Conservation (phyloP, 2,113 vertebrate species). For the Epinephelus cyanopodus region DNA sequence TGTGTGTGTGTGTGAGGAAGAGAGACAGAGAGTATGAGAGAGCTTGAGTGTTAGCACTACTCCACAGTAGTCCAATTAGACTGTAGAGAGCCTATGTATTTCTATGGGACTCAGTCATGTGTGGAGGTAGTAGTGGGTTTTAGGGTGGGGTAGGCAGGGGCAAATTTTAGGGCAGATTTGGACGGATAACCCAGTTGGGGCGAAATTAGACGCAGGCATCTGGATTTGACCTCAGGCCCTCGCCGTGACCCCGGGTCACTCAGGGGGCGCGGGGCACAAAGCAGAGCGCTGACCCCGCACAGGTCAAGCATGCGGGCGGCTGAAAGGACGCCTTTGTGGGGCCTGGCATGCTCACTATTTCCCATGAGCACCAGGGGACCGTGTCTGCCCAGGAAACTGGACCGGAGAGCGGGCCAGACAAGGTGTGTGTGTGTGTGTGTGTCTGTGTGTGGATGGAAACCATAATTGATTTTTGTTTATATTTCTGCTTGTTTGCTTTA, state of each 20-base stretch:
- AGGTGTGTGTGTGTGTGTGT: constrained; percentile 56
- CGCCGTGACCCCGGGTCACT: constrained; percentile 77
- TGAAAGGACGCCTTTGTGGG: constrained; percentile 88
- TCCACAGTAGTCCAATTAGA: constrained; percentile 76
- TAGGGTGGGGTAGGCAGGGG: constrained; percentile 23
- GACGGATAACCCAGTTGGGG: constrained; percentile 79
- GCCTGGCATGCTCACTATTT: constrained; percentile 84
- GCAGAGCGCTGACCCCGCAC: constrained; percentile 82
- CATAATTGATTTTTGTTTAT: constrained; percentile 74
- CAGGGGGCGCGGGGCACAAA: constrained; percentile 84
- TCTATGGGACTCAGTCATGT: constrained; percentile 65
- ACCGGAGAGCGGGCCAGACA: constrained; percentile 72
- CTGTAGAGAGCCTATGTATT: constrained; percentile 64
- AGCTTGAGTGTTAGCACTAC: constrained; percentile 56
- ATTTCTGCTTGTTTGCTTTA: constrained; percentile 64
- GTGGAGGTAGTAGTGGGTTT: constrained; percentile 60
- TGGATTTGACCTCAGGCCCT: constrained; percentile 84
- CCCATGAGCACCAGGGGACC: constrained; percentile 84
- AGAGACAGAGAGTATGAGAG: constrained; percentile 32
- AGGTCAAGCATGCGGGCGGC: constrained; percentile 86
- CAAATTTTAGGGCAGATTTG: constrained; percentile 81
- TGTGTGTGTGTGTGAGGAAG: constrained; percentile 39
- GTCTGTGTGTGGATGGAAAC: constrained; percentile 51
- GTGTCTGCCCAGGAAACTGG: constrained; percentile 81
- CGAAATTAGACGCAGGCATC: constrained; percentile 86